Base-by-base conservation (phyloP, 2,113 vertebrate species). In the Clinocottus analis region DNA sequence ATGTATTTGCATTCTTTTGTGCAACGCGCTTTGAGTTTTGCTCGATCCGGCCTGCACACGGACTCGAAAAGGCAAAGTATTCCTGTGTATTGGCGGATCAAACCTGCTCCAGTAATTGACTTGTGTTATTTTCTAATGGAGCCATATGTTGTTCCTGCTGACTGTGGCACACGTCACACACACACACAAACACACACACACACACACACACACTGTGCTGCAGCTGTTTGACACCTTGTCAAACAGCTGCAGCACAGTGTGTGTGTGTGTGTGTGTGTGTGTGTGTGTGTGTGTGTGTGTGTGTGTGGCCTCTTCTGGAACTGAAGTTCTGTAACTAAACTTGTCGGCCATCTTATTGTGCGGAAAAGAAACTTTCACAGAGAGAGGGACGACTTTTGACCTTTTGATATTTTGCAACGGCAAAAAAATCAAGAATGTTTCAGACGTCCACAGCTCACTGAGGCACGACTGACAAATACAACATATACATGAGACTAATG, bases 101-200 rank as follows among this genome's bases (percentile, higher is more conserved):
- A 70, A 86, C 85, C 80, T 82, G 70, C 72, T 90, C 67, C 47
- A 37, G 85, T 90, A 86, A 89, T 87, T 91, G 86, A 87, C 82
- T 83, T 85, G 85, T 88, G 87, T 90, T 90, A 81, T 79, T 91
- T 87, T 61, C 85, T 91, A 86, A 91, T 89, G 89, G 86, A 77
- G 75, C 86, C 91, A 87, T 89, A 91, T 93, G 91, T 85, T 86
- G 85, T 85, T 87, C 61, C 62, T 89, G 91, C 89, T 87, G 87
- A 93, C 87, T 78, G 79, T 16, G 75, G 79, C 66, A 56, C 77
- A 84, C 83, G 2, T 12, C 61, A 75, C 77, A 71, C 85, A 78
- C 65, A 72, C 55, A 72, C 64, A n/a, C n/a, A n/a, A n/a, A n/a
- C n/a, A n/a, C n/a, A n/a, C n/a, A n/a, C n/a, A n/a, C n/a, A n/a